These are phyloP conservation scores for Acanthosepion pharaonis DNA, from an alignment of 2,888 invertebrate genomes.

Conservation along the genomic window DNA sequence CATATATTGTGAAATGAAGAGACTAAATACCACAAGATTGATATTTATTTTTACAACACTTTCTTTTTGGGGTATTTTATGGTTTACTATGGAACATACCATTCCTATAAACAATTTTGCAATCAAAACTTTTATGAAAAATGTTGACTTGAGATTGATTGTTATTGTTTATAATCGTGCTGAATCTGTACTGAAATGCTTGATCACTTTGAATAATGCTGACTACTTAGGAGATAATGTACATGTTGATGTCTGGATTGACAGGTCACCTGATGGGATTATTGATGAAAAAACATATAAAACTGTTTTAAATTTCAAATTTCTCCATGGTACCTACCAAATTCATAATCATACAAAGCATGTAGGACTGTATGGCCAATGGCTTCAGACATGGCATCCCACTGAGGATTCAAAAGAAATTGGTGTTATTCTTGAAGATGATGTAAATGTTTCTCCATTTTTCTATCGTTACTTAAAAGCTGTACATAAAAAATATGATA, in stretches of 20 bases:
- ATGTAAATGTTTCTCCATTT: slow-evolving; percentile 62
- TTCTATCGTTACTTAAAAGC: slow-evolving; percentile 64
- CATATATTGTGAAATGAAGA: not conserved
- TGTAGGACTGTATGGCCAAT: slow-evolving; percentile 59
- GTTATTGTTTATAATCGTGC: slow-evolving; percentile 56
- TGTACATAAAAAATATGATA: slow-evolving; percentile 61
- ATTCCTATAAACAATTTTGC: not conserved
- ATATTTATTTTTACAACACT: not conserved
- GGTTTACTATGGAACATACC: not conserved
- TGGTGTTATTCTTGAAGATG: slow-evolving; percentile 67
- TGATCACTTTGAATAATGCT: slow-evolving; percentile 52
- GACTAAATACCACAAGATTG: not conserved
- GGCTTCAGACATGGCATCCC: slow-evolving; percentile 64
- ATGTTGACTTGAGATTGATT: slow-evolving; percentile 55
- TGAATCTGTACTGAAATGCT: slow-evolving; percentile 51
- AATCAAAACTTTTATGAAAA: not conserved
- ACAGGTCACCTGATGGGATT: slow-evolving; percentile 51
- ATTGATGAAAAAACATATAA: slow-evolving; percentile 52
- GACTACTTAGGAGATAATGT: slow-evolving; percentile 52
- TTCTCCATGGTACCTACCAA: slow-evolving; percentile 53
- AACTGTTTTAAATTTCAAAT: slow-evolving; percentile 52
- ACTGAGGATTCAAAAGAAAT: slow-evolving; percentile 58
- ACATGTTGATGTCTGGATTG: slow-evolving; percentile 57
- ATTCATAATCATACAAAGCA: slow-evolving; percentile 55
- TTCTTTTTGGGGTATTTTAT: not conserved